Evolutionary conservation across 1,140 invertebrate genomes (phyloP).

Genomic region (Leptopilina boulardi): DNA sequence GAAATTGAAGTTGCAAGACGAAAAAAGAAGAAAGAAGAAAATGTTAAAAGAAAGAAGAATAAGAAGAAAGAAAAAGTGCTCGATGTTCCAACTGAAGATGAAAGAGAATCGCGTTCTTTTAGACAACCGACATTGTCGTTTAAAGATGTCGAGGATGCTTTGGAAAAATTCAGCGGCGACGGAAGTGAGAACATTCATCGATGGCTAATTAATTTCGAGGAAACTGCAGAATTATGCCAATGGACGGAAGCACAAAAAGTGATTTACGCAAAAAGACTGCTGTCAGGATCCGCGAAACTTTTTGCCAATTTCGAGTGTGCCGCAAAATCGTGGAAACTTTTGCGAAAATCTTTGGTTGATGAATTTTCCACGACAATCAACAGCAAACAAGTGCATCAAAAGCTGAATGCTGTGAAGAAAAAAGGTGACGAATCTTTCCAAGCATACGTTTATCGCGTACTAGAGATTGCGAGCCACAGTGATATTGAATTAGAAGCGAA

Average conservation of each 20-base stretch:
- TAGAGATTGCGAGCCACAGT: conserved; percentile 35
- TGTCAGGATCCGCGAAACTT: conserved; percentile 27
- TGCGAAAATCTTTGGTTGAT: background rate
- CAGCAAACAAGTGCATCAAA: conserved; percentile 26
- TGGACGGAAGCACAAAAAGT: conserved; percentile 36
- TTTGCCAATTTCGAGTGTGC: conserved; percentile 30
- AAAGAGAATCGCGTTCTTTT: background rate
- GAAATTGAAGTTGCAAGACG: background rate
- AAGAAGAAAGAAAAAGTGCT: too few species aligned
- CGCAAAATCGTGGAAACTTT: background rate
- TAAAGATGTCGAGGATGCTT: conserved; percentile 31
- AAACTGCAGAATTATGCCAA: background rate
- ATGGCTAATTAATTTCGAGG: conserved; percentile 25
- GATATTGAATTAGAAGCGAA: conserved; percentile 36
- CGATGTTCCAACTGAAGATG: background rate
- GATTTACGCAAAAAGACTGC: conserved; percentile 32
- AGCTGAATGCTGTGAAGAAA: conserved; percentile 26
- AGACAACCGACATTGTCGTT: conserved; percentile 7
- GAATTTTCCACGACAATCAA: conserved; percentile 30
- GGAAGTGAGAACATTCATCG: background rate
- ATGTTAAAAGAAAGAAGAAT: background rate
- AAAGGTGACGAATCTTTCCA: conserved; percentile 34
- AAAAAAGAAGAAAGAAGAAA: background rate
- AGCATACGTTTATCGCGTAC: conserved; percentile 36
- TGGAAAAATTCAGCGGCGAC: conserved; percentile 28